Evolutionary conservation across 2,888 invertebrate species (phyloP).

Genomic region (Caradrina kadenii): DNA sequence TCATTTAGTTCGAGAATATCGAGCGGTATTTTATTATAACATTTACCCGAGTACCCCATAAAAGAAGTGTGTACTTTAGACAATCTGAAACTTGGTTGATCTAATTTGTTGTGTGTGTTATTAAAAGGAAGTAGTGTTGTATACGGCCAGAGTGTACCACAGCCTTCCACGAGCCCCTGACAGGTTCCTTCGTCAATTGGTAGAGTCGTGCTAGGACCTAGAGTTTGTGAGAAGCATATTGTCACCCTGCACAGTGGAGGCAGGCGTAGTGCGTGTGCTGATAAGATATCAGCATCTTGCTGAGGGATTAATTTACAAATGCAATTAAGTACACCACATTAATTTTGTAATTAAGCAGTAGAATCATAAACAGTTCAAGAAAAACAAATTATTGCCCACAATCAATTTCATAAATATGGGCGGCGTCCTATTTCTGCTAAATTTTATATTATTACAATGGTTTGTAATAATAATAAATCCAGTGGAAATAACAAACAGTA

Average conservation of each 20-base stretch:
- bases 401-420: constrained; percentile 39
- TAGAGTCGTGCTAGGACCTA: neutral
- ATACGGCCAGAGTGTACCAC: no score
- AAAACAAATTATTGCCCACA: neutral
- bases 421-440: constrained; percentile 13
- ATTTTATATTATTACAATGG: constrained; percentile 37
- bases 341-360: constrained; percentile 20
- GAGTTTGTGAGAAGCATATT: neutral
- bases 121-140: no score
- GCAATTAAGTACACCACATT: constrained; percentile 25
- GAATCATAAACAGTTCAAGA: neutral
- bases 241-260: neutral
- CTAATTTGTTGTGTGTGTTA: no score
- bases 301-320: constrained; percentile 7
- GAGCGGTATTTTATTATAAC: no score
- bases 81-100: no score
- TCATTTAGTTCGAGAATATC: no score
- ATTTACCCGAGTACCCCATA: no score
- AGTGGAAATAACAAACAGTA: constrained; percentile 30
- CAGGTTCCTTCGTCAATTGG: no score
- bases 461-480: constrained; percentile 9
- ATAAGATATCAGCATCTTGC: constrained; percentile 3
- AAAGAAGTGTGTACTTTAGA: no score
- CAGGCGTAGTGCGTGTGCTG: neutral
- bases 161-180: no score